phyloP scores from a whole-genome alignment of 2,888 invertebrate species.

The Aphodius sticticus region DNA sequence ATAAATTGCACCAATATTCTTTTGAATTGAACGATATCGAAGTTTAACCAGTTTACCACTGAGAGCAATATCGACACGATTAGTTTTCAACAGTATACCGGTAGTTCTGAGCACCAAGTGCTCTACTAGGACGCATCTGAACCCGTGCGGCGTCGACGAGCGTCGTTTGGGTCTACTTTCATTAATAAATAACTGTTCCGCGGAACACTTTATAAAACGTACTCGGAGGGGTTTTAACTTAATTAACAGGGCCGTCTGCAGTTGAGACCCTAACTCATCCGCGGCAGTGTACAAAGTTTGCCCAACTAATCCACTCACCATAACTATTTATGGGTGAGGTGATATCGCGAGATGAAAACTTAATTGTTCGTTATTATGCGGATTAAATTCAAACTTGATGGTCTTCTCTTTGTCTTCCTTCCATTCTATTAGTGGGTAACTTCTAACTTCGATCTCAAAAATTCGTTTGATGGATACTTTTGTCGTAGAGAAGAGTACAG shows the following conservation, averaged over 20 bases:
- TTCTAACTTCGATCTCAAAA: neutral
- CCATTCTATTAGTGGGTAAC: neutral
- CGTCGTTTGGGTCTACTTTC: neutral
- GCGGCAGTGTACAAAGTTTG: conserved; percentile 44
- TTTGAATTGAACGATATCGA: neutral
- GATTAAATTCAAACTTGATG: conserved; percentile 25
- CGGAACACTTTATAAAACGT: conserved; percentile 49
- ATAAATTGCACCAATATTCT: too few species aligned
- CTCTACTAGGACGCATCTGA: neutral
- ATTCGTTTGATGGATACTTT: neutral
- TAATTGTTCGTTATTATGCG: conserved; percentile 40
- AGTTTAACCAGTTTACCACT: neutral
- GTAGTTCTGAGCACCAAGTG: neutral
- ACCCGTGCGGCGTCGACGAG: neutral
- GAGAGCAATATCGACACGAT: neutral
- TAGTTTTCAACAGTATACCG: neutral
- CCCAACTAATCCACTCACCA: conserved; percentile 49
- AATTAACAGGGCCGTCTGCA: conserved; percentile 53
- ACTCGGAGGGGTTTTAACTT: conserved; percentile 46
- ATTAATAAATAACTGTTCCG: conserved; percentile 19
- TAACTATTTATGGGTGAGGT: conserved; percentile 45
- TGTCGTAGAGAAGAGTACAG: too few species aligned
- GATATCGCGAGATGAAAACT: conserved; percentile 40
- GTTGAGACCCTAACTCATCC: conserved; percentile 50
- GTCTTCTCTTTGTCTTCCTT: conserved; percentile 7